Conservation (phyloP, 2,888 invertebrate genomes). For the Pelosia muscerda region DNA sequence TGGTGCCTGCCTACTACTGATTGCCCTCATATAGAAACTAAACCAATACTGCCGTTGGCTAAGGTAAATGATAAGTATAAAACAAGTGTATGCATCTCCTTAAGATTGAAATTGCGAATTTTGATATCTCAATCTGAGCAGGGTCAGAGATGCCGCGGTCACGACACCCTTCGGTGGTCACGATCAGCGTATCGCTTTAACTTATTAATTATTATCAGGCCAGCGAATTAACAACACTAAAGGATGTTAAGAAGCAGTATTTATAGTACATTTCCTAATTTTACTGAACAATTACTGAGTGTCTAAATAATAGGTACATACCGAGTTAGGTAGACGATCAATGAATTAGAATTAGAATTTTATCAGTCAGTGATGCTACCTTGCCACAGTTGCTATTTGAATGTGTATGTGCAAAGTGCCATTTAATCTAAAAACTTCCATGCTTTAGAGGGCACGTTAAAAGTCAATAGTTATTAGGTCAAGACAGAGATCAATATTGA, state of each 20-base stretch:
- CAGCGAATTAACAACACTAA: slow-evolving; percentile 73
- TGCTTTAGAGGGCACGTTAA: no score
- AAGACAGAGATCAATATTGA: no score
- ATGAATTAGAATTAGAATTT: no score
- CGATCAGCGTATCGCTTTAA: slow-evolving; percentile 69
- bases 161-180: slow-evolving; percentile 86
- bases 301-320: no score
- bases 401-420: no score
- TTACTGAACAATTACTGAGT: background rate
- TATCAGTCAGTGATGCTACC: no score
- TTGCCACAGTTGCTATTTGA: no score
- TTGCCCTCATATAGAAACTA: slow-evolving; percentile 44
- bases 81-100: slow-evolving; percentile 73
- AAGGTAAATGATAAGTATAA: slow-evolving; percentile 71
- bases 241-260: slow-evolving; percentile 61
- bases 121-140: slow-evolving; percentile 85
- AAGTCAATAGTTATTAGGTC: no score
- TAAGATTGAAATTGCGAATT: slow-evolving; percentile 79
- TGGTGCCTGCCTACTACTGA: background rate
- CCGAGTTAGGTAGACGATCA: no score
- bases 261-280: slow-evolving; percentile 40
- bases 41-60: slow-evolving; percentile 59
- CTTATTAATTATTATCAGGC: slow-evolving; percentile 67
- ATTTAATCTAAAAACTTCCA: no score
- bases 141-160: slow-evolving; percentile 84